Evolutionary conservation across 2,888 invertebrate genomes (phyloP), one percentile per base, ranked within the genome.

Genomic region (Drosophila conformis): DNA sequence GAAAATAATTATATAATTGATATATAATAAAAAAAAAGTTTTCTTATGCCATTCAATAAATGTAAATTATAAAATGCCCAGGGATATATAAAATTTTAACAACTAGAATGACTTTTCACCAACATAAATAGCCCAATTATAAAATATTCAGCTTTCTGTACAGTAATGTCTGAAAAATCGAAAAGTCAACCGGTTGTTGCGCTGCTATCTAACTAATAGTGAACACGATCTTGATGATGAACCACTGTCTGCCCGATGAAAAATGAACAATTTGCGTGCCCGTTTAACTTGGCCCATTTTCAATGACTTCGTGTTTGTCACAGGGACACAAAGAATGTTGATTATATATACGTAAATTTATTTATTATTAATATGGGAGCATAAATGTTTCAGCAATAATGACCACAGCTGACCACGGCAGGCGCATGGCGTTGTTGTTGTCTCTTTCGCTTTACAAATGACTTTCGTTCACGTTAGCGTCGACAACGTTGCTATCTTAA

Each of bases 381-480:
- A 40, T 42, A 54, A 71, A 62, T 48, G 54, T 54, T 56, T 52
- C 8, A 58, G 52, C 48, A 57, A 62, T 82, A 73, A 82, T 76
- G 85, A 82, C 79, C 76, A 64, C 76, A 71, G 61, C 69, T 82
- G 71, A 76, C 74, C 73, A 82, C 51, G 42, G 71, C 71, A 67
- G 71, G 58, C 52, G 33, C 42, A 35, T 56, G 15, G n/a, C 31
- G 54, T 35, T 66, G 51, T 46, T 53, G 63, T 60, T 60, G 68
- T 65, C 72, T 69, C 33, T 51, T 11, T 57, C 38, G 53, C 51
- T 65, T 84, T 74, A 82, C 74, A 82, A 82, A 84, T 86, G 86
- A 77, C 75, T 81, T 78, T 77, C 57, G 75, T 78, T 76, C 82
- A 83, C 81, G 83, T 81, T 75, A 83, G 71, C 60, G 48, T 62